A percentile compares a stretch with the other conserved stretches of the same genome.
phyloP scores from a whole-genome alignment of 2,797 vertebrate genomes.

The Erethizon dorsatum region DNA sequence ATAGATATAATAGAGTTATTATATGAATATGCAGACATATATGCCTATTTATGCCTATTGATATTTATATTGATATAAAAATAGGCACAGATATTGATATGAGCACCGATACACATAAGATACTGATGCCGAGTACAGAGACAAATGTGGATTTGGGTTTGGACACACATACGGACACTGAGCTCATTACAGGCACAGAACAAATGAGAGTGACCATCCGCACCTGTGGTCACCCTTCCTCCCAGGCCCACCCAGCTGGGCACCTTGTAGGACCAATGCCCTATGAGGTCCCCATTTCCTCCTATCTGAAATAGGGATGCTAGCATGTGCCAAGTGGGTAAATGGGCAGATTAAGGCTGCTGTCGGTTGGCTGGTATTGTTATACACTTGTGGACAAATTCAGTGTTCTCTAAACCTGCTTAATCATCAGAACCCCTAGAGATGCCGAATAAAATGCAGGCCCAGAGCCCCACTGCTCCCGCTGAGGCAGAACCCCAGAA shows the following conservation, averaged over 20 bases:
- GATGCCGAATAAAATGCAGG: not conserved
- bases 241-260: no score
- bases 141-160: rapidly evolving
- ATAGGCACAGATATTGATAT: not conserved
- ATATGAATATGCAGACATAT: not conserved
- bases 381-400: no score
- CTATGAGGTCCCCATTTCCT: not conserved
- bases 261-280: no score
- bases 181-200: rapidly evolving
- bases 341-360: rapidly evolving
- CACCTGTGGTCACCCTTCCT: not conserved
- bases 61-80: not conserved
- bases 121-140: rapidly evolving
- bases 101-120: rapidly evolving
- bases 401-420: not conserved
- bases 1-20: not conserved
- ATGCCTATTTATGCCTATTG: not conserved
- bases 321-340: rapidly evolving
- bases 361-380: rapidly evolving
- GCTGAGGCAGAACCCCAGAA: rapidly evolving
- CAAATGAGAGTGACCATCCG: rapidly evolving
- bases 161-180: rapidly evolving
- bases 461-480: not conserved
- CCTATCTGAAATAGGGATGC: not conserved
- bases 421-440: rapidly evolving